Base-by-base conservation (phyloP, 2,797 vertebrate species). In the Agapornis canus region DNA sequence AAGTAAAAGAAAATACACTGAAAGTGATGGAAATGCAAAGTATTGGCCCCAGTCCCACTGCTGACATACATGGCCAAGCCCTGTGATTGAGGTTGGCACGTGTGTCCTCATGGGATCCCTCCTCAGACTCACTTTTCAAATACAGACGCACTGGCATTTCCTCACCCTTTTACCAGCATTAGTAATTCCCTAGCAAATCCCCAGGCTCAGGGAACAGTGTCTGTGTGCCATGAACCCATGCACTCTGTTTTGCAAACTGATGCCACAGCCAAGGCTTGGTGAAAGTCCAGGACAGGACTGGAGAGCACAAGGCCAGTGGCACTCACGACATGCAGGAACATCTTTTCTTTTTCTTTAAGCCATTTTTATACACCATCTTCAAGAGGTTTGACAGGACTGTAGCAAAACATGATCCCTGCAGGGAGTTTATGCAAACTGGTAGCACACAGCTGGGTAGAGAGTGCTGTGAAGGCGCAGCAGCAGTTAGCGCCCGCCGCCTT, bases 401-500 rank as follows among this genome's bases (percentile, higher is more conserved):
- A 47, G 56, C 42, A 59, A 76, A n/a, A 49, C 19, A 16, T 1
- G 0, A 35, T 10, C 25, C 49, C 51, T 21, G 42, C 80, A 48
- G 26, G 35, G 27, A 54, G 59, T 17, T 82, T 18, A 26, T 2
- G 2, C 35, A 60, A 54, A 64, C 39, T 11, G 1, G 2, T 10
- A n/a, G 37, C 56, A 19, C 4, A 0, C 17, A 68, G 54, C 42
- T 0, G 1, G n/a, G 56, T 2, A 27, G 16, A 25, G 56, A 65
- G 45, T 6, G 0, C 37, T 47, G 71, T 25, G 37, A 42, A 63
- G 27, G 39, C 6, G 0, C 37, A 77, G 59, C 80, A 42, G 45
- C 25, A 11, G 48, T 52, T 14, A 43, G 49, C 3, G 0, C 57
- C 61, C 0, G 1, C 40, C 1, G 1, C 45, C 51, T 40, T 54